A percentile compares a stretch with the other conserved stretches of the same genome.
phyloP scores from a whole-genome alignment of 2,888 invertebrate species.

The Drosophila pseudotalamancana region DNA sequence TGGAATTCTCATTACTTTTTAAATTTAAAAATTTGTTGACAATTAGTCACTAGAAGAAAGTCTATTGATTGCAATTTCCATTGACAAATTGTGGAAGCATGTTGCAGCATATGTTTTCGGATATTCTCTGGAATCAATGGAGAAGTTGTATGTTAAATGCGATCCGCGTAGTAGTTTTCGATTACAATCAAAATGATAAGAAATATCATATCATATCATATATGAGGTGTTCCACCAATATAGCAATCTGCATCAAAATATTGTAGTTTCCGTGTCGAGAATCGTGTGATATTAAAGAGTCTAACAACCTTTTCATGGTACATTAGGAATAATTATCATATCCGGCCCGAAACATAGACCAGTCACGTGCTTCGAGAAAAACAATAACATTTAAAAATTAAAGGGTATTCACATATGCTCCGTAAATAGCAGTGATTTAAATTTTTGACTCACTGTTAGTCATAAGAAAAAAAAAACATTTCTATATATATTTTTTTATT shows the following conservation, averaged over 20 bases:
- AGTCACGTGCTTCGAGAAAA: constrained; percentile 4
- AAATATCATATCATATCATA: not conserved
- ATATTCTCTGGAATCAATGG: constrained; percentile 22
- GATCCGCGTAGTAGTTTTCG: constrained; percentile 16
- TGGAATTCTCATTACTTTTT: not conserved
- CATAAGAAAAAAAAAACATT: too few relatives aligned
- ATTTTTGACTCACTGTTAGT: too few relatives aligned
- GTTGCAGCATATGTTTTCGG: constrained; percentile 11
- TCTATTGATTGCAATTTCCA: not conserved
- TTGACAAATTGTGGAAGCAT: constrained; percentile 20
- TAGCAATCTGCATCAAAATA: not conserved
- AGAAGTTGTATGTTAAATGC: constrained; percentile 15
- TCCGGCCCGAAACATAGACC: not conserved
- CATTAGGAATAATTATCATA: constrained; percentile 39
- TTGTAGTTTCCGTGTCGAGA: constrained; percentile 16
- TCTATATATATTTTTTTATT: too few relatives aligned
- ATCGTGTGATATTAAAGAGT: too few relatives aligned
- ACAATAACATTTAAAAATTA: constrained; percentile 1
- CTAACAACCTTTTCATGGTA: too few relatives aligned
- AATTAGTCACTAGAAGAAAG: not conserved
- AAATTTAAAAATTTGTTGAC: too few relatives aligned
- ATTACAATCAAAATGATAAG: constrained; percentile 57
- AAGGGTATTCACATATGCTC: not conserved
- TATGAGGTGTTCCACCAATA: not conserved
- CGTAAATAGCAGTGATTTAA: too few relatives aligned